Evolutionary conservation across 2,113 vertebrate genomes (phyloP).

Genomic region (Salvelinus sp.): DNA sequence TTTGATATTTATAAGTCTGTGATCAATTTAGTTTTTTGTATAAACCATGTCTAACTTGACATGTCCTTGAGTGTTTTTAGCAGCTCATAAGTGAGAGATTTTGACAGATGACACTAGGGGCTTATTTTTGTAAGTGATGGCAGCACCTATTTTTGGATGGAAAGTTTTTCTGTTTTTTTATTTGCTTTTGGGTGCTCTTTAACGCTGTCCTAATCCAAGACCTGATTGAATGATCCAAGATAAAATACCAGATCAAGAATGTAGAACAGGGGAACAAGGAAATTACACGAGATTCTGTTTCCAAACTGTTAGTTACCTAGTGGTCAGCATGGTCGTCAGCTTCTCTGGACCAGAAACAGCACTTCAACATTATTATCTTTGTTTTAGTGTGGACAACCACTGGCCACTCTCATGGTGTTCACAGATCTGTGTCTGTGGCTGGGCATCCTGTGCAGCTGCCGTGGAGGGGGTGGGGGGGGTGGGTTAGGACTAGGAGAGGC

Average conservation of each 20-base stretch:
- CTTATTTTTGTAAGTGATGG: background rate
- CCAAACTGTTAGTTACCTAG: too few species aligned
- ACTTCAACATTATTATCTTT: background rate
- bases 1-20: background rate
- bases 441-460: background rate
- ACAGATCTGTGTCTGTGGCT: background rate
- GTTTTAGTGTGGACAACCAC: background rate
- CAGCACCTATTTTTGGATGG: background rate
- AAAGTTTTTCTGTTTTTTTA: background rate
- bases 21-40: background rate
- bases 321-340: too few species aligned
- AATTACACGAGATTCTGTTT: too few species aligned
- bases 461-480: too few species aligned
- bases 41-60: background rate
- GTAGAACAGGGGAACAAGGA: too few species aligned
- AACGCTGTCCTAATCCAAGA: too few species aligned
- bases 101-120: background rate
- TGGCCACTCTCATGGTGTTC: background rate
- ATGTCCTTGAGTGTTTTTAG: background rate
- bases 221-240: too few species aligned
- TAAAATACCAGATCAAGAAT: too few species aligned
- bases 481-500: too few species aligned
- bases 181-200: background rate
- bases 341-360: background rate
- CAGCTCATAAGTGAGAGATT: background rate